Percentiles rank a stretch among this genome's conserved stretches.
These are phyloP conservation scores for Coptotermes formosanus DNA, from an alignment of 1,140 invertebrate species.

Conservation along the genomic window DNA sequence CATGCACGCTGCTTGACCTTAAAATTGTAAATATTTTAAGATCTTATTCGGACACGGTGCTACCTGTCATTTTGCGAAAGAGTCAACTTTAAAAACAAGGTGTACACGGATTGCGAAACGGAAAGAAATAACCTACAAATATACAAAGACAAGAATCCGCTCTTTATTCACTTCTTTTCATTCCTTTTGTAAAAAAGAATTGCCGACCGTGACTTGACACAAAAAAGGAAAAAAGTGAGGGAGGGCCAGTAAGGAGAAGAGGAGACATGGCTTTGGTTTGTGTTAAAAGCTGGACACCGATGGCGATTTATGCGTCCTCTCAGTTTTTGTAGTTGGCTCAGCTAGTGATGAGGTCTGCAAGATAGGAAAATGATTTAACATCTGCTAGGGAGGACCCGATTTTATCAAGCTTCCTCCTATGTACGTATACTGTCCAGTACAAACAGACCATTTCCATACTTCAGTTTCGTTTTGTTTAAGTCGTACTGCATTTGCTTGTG, in stretches of 20 bases:
- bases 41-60: neutral
- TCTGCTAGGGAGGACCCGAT: neutral
- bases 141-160: neutral
- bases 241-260: neutral
- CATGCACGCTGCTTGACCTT: neutral
- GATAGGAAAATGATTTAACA: conserved; percentile 17
- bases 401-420: neutral
- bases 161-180: neutral
- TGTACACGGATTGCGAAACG: neutral
- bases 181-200: neutral
- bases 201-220: neutral
- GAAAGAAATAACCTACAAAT: neutral
- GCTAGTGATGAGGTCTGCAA: neutral
- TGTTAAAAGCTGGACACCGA: conserved; percentile 4
- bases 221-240: neutral
- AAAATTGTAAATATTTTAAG: neutral
- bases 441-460: neutral
- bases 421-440: neutral
- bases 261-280: neutral
- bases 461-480: too few relatives aligned
- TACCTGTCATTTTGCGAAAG: neutral
- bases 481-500: too few relatives aligned
- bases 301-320: neutral
- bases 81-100: neutral
- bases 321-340: neutral